Conservation (phyloP, 2,888 invertebrate species). For the Phasia obesa region DNA sequence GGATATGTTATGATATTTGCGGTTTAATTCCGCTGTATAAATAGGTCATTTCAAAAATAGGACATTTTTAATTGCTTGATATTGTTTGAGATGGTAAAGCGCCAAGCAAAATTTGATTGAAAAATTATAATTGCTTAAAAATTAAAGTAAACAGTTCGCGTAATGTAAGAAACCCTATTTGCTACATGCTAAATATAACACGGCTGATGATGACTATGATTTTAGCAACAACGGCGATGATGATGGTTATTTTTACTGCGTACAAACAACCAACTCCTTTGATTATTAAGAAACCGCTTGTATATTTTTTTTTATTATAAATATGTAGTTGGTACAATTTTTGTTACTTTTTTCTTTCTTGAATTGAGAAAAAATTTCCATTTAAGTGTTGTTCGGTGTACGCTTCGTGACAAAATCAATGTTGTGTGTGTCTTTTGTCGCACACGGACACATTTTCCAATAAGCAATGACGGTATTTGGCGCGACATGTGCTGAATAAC, state of each 20-base stretch:
- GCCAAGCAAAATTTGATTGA: too few relatives aligned
- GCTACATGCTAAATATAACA: not conserved
- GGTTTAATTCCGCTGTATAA: too few relatives aligned
- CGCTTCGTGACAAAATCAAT: constrained; percentile 75
- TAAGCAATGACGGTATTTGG: constrained; percentile 64
- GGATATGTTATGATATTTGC: too few relatives aligned
- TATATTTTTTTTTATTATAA: constrained; percentile 18
- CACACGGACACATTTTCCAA: constrained; percentile 68
- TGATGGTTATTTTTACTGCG: constrained; percentile 59
- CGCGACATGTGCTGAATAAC: constrained; percentile 71
- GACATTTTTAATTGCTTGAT: too few relatives aligned
- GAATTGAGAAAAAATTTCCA: constrained; percentile 45
- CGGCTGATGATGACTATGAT: constrained; percentile 24
- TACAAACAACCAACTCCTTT: constrained; percentile 64
- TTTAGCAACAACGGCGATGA: constrained; percentile 31
- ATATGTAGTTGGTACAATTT: constrained; percentile 32
- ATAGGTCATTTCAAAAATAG: too few relatives aligned
- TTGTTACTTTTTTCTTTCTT: constrained; percentile 11
- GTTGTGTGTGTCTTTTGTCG: constrained; percentile 76
- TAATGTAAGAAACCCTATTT: constrained; percentile 28
- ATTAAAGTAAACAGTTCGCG: not conserved
- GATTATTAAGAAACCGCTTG: constrained; percentile 65
- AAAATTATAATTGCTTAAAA: too few relatives aligned
- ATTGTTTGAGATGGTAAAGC: too few relatives aligned
- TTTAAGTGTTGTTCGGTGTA: constrained; percentile 72